A percentile compares a stretch with the other conserved stretches of the same genome.
Conservation (phyloP, 2,888 invertebrate genomes). For the Agrochola circellaris region DNA sequence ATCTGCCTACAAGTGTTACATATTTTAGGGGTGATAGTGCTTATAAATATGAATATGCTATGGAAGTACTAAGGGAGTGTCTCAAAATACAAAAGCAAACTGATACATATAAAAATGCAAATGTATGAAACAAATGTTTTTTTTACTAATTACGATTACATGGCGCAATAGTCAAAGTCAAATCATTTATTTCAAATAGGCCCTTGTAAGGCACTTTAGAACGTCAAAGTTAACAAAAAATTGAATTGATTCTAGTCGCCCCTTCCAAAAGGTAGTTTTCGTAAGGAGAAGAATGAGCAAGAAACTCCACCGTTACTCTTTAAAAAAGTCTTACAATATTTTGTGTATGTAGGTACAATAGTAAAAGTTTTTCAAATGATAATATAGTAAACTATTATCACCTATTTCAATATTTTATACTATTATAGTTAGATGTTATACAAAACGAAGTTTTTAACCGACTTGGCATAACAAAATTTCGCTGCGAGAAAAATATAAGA, state of each 20-base stretch:
- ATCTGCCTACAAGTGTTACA: neutral
- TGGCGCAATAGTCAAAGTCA: too few relatives aligned
- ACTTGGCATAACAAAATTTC: conserved; percentile 47
- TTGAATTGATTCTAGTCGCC: too few relatives aligned
- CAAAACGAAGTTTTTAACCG: conserved; percentile 19
- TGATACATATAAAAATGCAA: neutral
- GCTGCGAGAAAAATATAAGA: conserved; percentile 68
- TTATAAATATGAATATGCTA: neutral
- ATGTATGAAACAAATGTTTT: neutral
- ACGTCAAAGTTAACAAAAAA: too few relatives aligned
- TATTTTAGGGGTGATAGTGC: neutral
- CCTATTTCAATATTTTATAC: neutral
- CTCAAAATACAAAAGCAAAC: neutral
- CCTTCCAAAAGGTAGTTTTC: too few relatives aligned
- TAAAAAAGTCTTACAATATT: too few relatives aligned
- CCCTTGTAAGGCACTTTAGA: too few relatives aligned
- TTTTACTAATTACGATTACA: neutral
- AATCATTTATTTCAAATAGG: too few relatives aligned
- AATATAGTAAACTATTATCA: neutral
- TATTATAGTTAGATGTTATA: neutral
- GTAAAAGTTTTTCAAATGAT: neutral
- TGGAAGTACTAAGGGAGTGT: neutral
- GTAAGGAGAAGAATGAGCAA: too few relatives aligned
- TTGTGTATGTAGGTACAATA: neutral
- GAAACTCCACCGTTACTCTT: too few relatives aligned